phyloP scores from a whole-genome alignment of 2,113 vertebrate genomes.

The Tricholaema leucomelas region DNA sequence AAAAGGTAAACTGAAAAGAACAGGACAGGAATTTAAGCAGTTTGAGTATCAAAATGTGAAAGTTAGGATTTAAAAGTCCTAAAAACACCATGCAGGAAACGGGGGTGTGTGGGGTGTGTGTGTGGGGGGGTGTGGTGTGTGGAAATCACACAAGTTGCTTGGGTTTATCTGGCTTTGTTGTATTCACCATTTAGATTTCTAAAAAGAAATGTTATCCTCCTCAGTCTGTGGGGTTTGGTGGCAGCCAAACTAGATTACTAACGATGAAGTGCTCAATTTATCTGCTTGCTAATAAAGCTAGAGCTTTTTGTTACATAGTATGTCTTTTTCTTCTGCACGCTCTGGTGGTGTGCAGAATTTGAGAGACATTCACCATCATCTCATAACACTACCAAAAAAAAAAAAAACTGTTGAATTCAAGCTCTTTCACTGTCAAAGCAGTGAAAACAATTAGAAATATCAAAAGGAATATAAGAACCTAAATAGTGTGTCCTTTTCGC shows the following conservation, averaged over 20 bases:
- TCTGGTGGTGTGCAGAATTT: background rate
- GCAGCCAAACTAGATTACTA: background rate
- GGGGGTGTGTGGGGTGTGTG: too few species aligned
- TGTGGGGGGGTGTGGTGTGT: too few species aligned
- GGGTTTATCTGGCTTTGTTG: background rate
- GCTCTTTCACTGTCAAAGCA: background rate
- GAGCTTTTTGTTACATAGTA: background rate
- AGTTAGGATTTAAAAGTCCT: background rate
- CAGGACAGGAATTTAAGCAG: background rate
- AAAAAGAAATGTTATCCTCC: background rate
- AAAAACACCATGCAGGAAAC: background rate
- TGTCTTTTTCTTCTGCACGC: background rate
- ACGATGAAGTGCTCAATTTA: background rate
- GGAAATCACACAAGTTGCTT: background rate
- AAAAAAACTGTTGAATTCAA: background rate
- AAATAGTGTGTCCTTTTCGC: background rate
- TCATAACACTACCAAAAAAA: background rate
- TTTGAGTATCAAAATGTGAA: background rate
- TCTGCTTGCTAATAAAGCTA: background rate
- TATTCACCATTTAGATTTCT: background rate
- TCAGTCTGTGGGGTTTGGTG: background rate
- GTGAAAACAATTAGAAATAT: background rate
- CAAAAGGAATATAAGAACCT: background rate
- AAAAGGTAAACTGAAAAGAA: background rate
- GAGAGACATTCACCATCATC: background rate